Evolutionary conservation across 2,797 vertebrate genomes (phyloP).

Genomic region (Anableps anableps): DNA sequence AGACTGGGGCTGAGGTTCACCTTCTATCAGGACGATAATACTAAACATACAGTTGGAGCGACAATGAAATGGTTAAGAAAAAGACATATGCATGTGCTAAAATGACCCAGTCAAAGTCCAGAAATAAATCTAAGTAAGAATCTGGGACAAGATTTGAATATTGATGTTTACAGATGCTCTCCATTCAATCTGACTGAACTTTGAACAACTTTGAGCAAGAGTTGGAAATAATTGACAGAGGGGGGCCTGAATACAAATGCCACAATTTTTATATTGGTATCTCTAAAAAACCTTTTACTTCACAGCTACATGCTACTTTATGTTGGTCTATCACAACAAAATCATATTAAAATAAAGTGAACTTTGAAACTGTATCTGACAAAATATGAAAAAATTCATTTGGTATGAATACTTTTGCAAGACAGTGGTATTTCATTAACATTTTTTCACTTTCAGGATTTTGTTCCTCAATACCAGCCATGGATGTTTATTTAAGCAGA

Average conservation of each 20-base stretch:
- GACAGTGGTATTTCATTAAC: too few species aligned
- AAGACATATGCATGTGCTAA: too few species aligned
- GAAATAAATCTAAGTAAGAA: background rate
- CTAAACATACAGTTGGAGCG: background rate
- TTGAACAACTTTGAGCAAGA: too few species aligned
- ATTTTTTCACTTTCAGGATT: background rate
- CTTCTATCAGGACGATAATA: background rate
- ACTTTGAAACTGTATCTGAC: background rate
- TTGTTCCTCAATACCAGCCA: background rate
- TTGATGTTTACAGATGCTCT: background rate
- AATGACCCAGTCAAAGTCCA: too few species aligned
- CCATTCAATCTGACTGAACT: background rate
- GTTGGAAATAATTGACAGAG: background rate
- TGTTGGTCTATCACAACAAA: background rate
- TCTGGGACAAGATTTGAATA: background rate
- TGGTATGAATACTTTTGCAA: background rate
- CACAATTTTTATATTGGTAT: background rate
- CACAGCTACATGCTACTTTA: background rate
- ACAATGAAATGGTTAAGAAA: background rate
- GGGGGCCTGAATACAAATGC: background rate
- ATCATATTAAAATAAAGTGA: background rate
- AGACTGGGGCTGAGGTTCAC: background rate
- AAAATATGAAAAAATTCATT: background rate
- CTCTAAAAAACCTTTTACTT: background rate
- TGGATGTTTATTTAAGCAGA: conserved; percentile 17